Base-by-base conservation (phyloP, 2,797 vertebrate species). In the Centroberyx gerrardi region DNA sequence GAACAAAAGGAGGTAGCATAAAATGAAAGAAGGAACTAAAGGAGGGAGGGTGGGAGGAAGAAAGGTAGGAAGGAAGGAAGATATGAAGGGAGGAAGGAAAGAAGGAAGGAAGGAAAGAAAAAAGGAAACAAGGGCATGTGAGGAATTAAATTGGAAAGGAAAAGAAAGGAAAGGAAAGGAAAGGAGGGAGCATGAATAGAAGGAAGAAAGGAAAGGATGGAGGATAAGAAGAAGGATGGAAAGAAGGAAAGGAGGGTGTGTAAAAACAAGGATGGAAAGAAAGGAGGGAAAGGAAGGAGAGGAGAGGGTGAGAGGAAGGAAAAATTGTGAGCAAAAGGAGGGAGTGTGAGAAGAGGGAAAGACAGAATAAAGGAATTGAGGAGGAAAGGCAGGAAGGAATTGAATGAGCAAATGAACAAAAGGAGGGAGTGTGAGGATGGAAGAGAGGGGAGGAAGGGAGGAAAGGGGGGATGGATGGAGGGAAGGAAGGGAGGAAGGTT, bases 1-100 rank as follows among this genome's bases (percentile, higher is more conserved):
- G 12, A 60, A 22, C 22, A 22, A 22, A 22, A 61, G 36, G 8
- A 53, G 33, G 18, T 8, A 10, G 8, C 13, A 12, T 44, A 10
- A 33, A 44, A 42, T 31, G 78, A 49, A 69, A 33, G 40, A 59
- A 70, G 9, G 13, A 44, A 44, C 8, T 5, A 71, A 40, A 59
- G 51, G 22, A 58, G 17, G n/a, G 14, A 29, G 38, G 9, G 22
- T 10, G 13, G 66, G 58, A 66, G 12, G 13, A 1, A 36, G 14
- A 58, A 12, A 67, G 5, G 15, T 22, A 46, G 59, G 10, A 22
- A 22, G 13, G 66, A 54, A 66, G 12, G 13, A 1, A 36, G 14
- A 58, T n/a, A n/a, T n/a, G 15, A n/a, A 12, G 62, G 5, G 17
- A 29, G 40, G 60, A 8, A 33, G 31, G 31, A 6, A 3, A 6